A percentile compares a stretch with the other conserved stretches of the same genome.
Conservation (phyloP, 2,888 invertebrate genomes). For the Hipparchia semele region DNA sequence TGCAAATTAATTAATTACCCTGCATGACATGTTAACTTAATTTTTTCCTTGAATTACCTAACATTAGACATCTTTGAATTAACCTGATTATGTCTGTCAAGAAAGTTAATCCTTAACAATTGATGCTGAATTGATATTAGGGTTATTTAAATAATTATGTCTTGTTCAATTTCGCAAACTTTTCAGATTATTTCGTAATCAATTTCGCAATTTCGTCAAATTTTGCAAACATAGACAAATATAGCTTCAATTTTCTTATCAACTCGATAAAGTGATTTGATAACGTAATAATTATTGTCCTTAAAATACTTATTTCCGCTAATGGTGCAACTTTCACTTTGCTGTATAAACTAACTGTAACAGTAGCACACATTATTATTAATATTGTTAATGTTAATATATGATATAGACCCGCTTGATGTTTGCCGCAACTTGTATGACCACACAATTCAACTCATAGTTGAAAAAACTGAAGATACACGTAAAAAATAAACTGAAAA, state of each 20-base stretch:
- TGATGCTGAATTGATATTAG: neutral
- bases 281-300: neutral
- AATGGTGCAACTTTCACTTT: slow-evolving; percentile 14
- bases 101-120: neutral
- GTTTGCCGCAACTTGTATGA: no score
- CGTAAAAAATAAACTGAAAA: no score
- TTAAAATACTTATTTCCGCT: slow-evolving; percentile 2
- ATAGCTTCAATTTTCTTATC: neutral
- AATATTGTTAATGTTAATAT: neutral
- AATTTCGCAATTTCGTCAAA: neutral
- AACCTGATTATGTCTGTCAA: neutral
- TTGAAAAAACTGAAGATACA: no score
- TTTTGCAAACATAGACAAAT: neutral
- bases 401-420: no score
- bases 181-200: no score
- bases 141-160: neutral
- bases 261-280: slow-evolving; percentile 14
- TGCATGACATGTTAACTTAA: no score
- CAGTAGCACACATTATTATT: neutral
- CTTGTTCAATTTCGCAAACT: neutral
- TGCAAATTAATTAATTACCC: no score
- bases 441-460: no score
- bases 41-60: no score
- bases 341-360: neutral
- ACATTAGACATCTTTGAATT: neutral